Conservation (phyloP, 2,888 invertebrate genomes). For the Athrips mouffetella region DNA sequence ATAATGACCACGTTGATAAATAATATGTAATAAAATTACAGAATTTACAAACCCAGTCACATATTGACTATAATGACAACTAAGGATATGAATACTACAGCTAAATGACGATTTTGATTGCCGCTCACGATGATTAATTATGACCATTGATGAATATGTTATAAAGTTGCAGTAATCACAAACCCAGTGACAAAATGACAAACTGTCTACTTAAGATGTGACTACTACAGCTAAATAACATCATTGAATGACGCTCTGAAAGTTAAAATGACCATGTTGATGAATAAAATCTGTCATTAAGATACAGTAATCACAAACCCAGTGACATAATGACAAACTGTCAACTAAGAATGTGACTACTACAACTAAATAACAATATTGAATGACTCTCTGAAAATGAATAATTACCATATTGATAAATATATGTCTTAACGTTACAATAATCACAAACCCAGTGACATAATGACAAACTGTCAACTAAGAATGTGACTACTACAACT, state of each 20-base stretch:
- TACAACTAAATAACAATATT: no score
- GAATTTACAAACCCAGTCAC: conserved; percentile 17
- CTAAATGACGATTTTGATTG: background rate
- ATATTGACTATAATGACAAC: conserved; percentile 12
- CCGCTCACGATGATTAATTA: background rate
- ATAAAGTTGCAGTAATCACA: conserved; percentile 18
- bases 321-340: conserved; percentile 16
- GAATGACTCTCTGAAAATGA: no score
- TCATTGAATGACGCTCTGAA: background rate
- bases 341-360: conserved; percentile 14
- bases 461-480: conserved; percentile 6
- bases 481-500: conserved; percentile 5
- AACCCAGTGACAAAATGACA: conserved; percentile 30
- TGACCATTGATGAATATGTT: background rate
- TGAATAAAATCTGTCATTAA: background rate
- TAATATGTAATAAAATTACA: no score
- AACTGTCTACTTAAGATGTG: conserved; percentile 28
- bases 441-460: conserved; percentile 31
- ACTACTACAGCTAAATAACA: background rate
- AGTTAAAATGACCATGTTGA: background rate
- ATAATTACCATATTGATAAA: background rate
- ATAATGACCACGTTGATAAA: no score
- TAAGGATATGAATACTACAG: conserved; percentile 1
- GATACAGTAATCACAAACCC: conserved; percentile 11
- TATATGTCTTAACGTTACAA: conserved; percentile 11